Evolutionary conservation across 2,113 vertebrate species (phyloP).

Genomic region (Elephas maximus): DNA sequence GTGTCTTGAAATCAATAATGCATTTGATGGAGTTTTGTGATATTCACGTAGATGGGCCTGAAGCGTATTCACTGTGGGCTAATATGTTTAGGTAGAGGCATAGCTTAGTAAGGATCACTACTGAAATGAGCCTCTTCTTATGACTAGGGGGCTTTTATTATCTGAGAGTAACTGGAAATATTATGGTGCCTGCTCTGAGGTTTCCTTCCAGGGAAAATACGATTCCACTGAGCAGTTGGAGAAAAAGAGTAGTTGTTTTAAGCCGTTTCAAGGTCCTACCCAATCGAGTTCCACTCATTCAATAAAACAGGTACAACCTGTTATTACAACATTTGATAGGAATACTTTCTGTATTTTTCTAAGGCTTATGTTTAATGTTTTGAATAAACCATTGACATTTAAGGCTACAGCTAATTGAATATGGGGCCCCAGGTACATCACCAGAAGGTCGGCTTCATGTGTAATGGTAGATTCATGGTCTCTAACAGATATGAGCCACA

Average conservation of each 20-base stretch:
- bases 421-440: not conserved
- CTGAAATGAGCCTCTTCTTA: constrained; percentile 43
- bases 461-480: not conserved
- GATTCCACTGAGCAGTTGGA: not conserved
- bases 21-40: constrained; percentile 30
- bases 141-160: not conserved
- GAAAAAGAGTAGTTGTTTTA: not conserved
- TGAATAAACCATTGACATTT: not conserved
- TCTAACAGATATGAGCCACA: not conserved
- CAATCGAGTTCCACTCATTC: not conserved
- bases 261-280: not conserved
- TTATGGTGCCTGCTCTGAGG: not conserved
- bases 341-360: constrained; percentile 3
- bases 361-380: constrained; percentile 8
- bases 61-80: not conserved
- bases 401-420: constrained; percentile 35
- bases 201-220: constrained; percentile 15
- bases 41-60: not conserved
- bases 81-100: not conserved
- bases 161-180: constrained; percentile 18
- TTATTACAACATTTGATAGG: constrained; percentile 37
- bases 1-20: not conserved
- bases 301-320: not conserved
- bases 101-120: constrained; percentile 37
- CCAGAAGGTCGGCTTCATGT: not conserved